A percentile compares a stretch with the other conserved stretches of the same genome.
Conservation (phyloP, 2,888 invertebrate genomes). For the Anticlea derivata region DNA sequence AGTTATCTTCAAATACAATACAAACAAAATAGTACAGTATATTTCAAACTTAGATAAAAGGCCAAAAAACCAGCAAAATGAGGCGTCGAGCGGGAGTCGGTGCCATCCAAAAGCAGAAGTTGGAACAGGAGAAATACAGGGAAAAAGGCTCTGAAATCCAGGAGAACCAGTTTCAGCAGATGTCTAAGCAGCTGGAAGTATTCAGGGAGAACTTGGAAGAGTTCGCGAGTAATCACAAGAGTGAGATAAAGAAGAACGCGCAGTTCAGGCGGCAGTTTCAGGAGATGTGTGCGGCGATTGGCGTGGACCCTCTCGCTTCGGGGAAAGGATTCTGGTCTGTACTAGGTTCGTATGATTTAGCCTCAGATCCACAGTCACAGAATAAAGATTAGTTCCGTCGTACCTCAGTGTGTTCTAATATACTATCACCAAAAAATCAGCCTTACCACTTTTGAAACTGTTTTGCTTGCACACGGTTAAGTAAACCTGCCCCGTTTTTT, state of each 20-base stretch:
- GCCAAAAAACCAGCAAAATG: conserved; percentile 75
- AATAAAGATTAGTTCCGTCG: too few species aligned
- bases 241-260: conserved; percentile 96
- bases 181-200: conserved; percentile 96
- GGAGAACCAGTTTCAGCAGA: conserved; percentile 95
- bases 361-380: too few species aligned
- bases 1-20: too few species aligned
- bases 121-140: conserved; percentile 94
- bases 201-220: conserved; percentile 96
- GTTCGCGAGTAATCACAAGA: conserved; percentile 97
- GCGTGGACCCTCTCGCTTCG: conserved; percentile 98
- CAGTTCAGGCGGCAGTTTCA: conserved; percentile 98
- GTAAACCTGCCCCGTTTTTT: too few species aligned
- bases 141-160: conserved; percentile 96
- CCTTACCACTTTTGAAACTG: too few species aligned
- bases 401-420: too few species aligned
- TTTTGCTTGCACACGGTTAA: neutral
- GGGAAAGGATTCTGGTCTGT: conserved; percentile 99
- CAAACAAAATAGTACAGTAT: too few species aligned
- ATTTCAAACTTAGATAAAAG: neutral
- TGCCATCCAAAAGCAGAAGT: conserved; percentile 94
- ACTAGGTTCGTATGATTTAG: conserved; percentile 78
- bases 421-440: too few species aligned
- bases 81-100: conserved; percentile 93
- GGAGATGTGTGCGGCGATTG: conserved; percentile 99